Base-by-base conservation (phyloP, 2,113 vertebrate species). In the Perognathus longimembris region DNA sequence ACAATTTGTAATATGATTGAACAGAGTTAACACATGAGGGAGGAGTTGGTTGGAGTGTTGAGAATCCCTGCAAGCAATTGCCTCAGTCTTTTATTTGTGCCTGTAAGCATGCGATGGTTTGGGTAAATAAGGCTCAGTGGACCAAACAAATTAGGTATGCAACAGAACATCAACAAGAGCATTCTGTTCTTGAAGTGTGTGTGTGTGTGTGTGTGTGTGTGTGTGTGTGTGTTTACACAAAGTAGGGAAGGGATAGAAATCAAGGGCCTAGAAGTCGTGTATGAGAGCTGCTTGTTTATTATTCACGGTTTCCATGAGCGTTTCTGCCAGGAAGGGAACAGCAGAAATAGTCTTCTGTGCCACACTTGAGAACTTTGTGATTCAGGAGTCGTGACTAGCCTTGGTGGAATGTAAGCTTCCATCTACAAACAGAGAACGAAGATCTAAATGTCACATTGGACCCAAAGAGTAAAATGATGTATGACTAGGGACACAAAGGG, bases 291-390 rank as follows among this genome's bases (percentile, higher is more conserved):
- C n/a, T 42, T 67, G 64, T 61, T 90, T 82, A 50, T 70, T 83
- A 67, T 66, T 79, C 76, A 28, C 66, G 78, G 77, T 95, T 95
- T 91, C 85, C 74, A 42, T n/a, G 81, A 79, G 42, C 6, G 15
- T 76, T 57, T 61, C 42, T 61, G 70, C 69, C 15, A 3, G 70
- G 64, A 84, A 89, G 64, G 73, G 42, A 54, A 54, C 50, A 54
- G 50, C 50, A 54, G 50, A 54, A 54, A 54, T 50, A 67, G 69
- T 15, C 4, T 34, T 45, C 45, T 0, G 1, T 22, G 74, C 63
- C 1, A 6, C 73, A 40, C 34, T 45, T 80, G n/a, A 40, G 45
- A 17, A 12, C 42, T 54, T n/a, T 66, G 78, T 64, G 86, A 84
- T 26, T 69, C 78, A 18, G 15, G 3, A 11, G 3, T 12, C 45